These are phyloP conservation scores for Sinocyclocheilus anshuiensis DNA, from an alignment of 2,113 vertebrate species.

Conservation along the genomic window DNA sequence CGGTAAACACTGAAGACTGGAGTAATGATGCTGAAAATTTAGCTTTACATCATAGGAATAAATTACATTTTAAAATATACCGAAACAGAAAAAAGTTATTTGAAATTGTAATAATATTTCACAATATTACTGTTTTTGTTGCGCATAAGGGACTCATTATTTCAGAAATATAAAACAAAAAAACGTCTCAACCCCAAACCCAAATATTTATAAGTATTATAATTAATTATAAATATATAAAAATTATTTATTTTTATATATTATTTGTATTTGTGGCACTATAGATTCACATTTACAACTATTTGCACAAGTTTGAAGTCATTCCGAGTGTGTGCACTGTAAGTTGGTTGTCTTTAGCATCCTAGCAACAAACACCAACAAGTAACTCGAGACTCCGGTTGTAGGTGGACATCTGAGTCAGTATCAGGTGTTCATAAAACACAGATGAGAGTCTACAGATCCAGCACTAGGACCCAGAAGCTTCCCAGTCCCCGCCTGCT, in stretches of 20 bases:
- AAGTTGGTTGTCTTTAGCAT: not conserved
- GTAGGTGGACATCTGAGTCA: constrained; percentile 28
- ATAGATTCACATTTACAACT: not conserved
- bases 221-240: not conserved
- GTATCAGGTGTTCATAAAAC: constrained; percentile 11
- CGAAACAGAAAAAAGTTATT: not conserved
- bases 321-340: not conserved
- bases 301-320: not conserved
- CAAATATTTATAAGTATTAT: not conserved
- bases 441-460: not conserved
- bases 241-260: not conserved
- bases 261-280: not conserved
- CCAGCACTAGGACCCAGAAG: constrained; percentile 38
- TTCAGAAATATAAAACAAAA: no score
- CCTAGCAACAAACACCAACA: constrained; percentile 25
- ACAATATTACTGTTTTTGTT: no score
- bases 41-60: not conserved
- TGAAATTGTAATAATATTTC: not conserved
- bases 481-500: not conserved
- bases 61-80: not conserved
- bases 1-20: not conserved
- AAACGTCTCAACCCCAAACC: no score
- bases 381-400: constrained; percentile 23
- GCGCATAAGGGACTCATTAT: no score
- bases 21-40: not conserved